These are phyloP conservation scores for Furcula furcula DNA, from an alignment of 2,888 invertebrate species.

Conservation along the genomic window DNA sequence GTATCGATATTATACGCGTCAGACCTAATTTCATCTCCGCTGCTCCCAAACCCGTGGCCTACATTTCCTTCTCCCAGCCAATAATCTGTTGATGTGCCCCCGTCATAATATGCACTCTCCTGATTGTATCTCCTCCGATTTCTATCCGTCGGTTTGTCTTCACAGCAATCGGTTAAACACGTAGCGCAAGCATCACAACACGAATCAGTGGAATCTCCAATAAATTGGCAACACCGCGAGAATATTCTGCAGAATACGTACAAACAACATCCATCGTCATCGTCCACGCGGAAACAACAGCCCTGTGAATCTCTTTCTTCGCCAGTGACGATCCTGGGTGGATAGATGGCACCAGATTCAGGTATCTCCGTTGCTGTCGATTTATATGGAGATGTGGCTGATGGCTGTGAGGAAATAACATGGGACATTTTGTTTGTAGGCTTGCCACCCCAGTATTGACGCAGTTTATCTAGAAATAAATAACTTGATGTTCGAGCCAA, in stretches of 20 bases:
- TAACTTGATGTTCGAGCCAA: conserved; percentile 49
- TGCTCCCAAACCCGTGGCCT: too few species aligned
- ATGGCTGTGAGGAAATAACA: conserved; percentile 28
- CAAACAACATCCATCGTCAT: conserved; percentile 25
- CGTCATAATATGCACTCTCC: background rate
- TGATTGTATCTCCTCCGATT: conserved; percentile 4
- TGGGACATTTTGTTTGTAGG: conserved; percentile 27
- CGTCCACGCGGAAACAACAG: conserved; percentile 29
- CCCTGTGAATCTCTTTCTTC: conserved; percentile 12
- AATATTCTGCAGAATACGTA: conserved; percentile 25
- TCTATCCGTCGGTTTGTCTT: conserved; percentile 24
- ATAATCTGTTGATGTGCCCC: background rate
- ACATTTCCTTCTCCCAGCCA: too few species aligned
- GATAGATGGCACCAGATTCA: background rate
- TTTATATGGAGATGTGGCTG: conserved; percentile 29
- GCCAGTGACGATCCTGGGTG: conserved; percentile 9
- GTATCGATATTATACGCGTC: background rate
- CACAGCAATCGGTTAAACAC: conserved; percentile 35
- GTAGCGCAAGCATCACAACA: conserved; percentile 35
- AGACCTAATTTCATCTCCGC: background rate
- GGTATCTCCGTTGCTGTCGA: conserved; percentile 21
- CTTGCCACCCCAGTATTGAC: too few species aligned
- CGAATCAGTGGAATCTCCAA: conserved; percentile 29
- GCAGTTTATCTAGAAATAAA: conserved; percentile 14
- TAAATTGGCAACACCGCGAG: conserved; percentile 22